Evolutionary conservation across 1,140 invertebrate genomes (phyloP), one percentile per base, ranked within the genome.

Genomic region (Meteorus sp.): DNA sequence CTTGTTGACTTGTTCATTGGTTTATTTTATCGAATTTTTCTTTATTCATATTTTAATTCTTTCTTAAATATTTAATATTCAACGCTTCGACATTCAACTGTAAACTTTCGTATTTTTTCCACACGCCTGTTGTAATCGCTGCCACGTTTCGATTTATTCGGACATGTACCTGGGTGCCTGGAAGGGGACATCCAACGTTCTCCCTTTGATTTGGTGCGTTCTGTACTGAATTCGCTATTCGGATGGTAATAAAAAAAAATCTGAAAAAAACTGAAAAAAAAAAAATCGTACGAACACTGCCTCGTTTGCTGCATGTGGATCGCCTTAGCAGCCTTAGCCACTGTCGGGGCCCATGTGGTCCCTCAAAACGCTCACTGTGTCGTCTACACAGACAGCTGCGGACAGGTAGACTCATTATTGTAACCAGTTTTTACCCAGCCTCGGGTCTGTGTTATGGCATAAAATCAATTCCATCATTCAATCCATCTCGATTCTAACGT

Each of bases 341-440:
- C 76, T 80, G 77, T 79, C 72, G 78, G 77, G 76, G 76, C 77
- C 77, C 78, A 78, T 82, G 76, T 81, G 83, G 85, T 92, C 79
- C 87, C 90, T 77, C 82, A 84, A 85, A 94, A 94, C 83, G 90
- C 90, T 84, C 88, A 90, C 82, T 93, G 89, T 86, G 91, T 95
- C 84, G 89, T 92, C 85, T 95, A 94, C 89, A 94, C 91, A 86
- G 92, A 94, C 85, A 90, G 91, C 80, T 91, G 92, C 85, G 91
- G 91, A 87, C 92, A 95, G 92, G 93, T 95, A 94, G 82, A 83
- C 80, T 83, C 78, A 80, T 80, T 80, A 80, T 80, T 80, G 79
- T 81, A 80, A 80, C 77, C 78, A 80, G 77, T 81, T 81, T 79
- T 81, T 81, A 79, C 74, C 68, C 71, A 63, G 71, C 74, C 63